Conservation (phyloP, 1,140 invertebrate genomes). For the Helicoverpa armigera region DNA sequence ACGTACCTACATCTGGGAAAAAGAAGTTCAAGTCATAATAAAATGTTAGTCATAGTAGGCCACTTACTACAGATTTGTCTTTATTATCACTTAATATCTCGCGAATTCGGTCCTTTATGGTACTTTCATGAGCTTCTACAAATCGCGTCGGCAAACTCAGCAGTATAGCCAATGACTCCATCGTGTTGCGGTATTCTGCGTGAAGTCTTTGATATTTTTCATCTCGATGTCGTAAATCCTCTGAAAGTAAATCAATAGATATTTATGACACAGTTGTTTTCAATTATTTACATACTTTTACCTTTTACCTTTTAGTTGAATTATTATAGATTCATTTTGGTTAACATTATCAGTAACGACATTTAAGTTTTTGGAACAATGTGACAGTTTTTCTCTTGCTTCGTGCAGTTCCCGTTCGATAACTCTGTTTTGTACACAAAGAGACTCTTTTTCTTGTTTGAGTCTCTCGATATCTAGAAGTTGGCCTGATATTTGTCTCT, state of each 20-base stretch:
- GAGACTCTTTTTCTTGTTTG: conserved; percentile 90
- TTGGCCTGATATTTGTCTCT: conserved; percentile 89
- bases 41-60: no score
- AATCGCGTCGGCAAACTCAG: conserved; percentile 90
- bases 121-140: conserved; percentile 91
- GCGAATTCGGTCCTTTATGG: conserved; percentile 92
- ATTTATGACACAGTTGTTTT: conserved; percentile 5
- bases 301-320: conserved; percentile 89
- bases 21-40: no score
- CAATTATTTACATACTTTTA: neutral
- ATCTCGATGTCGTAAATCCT: conserved; percentile 90
- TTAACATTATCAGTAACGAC: conserved; percentile 90
- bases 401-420: conserved; percentile 89
- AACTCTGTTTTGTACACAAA: conserved; percentile 89
- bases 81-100: conserved; percentile 92
- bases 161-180: conserved; percentile 90
- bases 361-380: conserved; percentile 88
- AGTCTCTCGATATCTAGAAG: conserved; percentile 90
- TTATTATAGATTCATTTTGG: conserved; percentile 89
- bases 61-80: conserved; percentile 90
- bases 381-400: conserved; percentile 89
- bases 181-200: conserved; percentile 88
- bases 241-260: conserved; percentile 78
- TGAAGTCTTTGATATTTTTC: conserved; percentile 90
- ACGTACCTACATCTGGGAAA: no score